Evolutionary conservation across 1,140 invertebrate species (phyloP).

Genomic region (Arctopsyche grandis): DNA sequence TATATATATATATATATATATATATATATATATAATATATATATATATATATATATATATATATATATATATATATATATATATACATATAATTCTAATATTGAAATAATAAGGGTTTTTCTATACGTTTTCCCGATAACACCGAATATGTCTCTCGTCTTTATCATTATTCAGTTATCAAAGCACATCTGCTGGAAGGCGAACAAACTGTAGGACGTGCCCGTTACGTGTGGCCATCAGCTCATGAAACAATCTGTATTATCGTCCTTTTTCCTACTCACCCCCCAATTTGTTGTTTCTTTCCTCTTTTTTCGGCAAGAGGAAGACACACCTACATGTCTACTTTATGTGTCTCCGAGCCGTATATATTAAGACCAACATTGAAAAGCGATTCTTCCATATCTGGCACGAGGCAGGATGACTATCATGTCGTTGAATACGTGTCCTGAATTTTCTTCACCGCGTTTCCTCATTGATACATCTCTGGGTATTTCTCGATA

Average conservation of each 20-base stretch:
- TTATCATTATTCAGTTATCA: constrained; percentile 40
- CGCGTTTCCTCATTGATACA: constrained; percentile 4
- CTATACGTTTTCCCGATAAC: too few species aligned
- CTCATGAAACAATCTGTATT: constrained; percentile 44
- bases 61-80: too few species aligned
- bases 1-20: too few species aligned
- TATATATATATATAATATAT: too few species aligned
- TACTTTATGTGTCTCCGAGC: constrained; percentile 31
- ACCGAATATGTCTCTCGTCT: neutral
- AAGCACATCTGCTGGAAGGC: constrained; percentile 17
- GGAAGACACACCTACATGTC: neutral
- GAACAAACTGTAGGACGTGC: constrained; percentile 40
- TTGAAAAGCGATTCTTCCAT: constrained; percentile 51
- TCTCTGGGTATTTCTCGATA: constrained; percentile 11
- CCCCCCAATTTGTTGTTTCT: neutral
- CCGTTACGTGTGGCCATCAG: constrained; percentile 11
- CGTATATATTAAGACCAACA: constrained; percentile 46
- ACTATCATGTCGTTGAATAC: constrained; percentile 45
- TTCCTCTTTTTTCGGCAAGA: neutral
- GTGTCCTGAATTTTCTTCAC: constrained; percentile 45
- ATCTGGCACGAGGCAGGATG: constrained; percentile 45
- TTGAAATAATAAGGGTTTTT: too few species aligned
- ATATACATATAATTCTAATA: too few species aligned
- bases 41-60: too few species aligned
- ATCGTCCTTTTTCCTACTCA: constrained; percentile 17